Percentiles rank a stretch among this genome's conserved stretches.
Evolutionary conservation across 2,888 invertebrate species (phyloP).

Genomic region (Tigriopus californicus): DNA sequence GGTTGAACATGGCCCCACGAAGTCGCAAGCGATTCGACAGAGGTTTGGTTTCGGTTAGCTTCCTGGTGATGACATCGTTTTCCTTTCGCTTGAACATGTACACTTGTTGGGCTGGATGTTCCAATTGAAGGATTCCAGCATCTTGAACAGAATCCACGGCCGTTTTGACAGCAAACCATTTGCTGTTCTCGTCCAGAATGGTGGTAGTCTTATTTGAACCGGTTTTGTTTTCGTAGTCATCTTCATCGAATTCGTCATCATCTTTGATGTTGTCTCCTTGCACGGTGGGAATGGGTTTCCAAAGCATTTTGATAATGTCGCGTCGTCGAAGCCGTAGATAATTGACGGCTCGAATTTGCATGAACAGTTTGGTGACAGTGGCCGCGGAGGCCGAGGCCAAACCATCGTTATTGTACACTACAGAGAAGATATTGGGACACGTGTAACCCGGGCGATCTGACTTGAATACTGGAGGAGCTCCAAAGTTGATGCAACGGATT

Average conservation of each 20-base stretch:
- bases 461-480: conserved; percentile 2
- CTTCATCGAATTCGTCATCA: conserved; percentile 7
- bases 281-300: not conserved
- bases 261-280: not conserved
- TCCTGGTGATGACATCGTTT: conserved; percentile 1
- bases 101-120: conserved; percentile 3
- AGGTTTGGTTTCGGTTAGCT: not conserved
- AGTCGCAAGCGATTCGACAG: not conserved
- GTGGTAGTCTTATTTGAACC: not conserved
- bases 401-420: conserved; percentile 8
- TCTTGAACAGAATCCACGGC: not conserved
- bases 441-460: not conserved
- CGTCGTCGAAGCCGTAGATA: not conserved
- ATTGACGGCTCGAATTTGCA: conserved; percentile 6
- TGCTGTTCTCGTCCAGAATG: not conserved
- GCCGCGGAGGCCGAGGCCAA: conserved; percentile 1
- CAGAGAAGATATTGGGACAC: not conserved
- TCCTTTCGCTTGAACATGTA: conserved; percentile 2
- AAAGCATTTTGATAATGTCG: conserved; percentile 3
- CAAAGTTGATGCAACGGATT: conserved; percentile 6
- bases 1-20: conserved; percentile 10
- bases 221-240: not conserved
- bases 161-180: not conserved
- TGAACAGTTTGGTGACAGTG: conserved; percentile 4
- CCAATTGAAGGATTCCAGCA: not conserved